Conservation (phyloP, 2,888 invertebrate genomes). For the Sminthurides aquaticus region DNA sequence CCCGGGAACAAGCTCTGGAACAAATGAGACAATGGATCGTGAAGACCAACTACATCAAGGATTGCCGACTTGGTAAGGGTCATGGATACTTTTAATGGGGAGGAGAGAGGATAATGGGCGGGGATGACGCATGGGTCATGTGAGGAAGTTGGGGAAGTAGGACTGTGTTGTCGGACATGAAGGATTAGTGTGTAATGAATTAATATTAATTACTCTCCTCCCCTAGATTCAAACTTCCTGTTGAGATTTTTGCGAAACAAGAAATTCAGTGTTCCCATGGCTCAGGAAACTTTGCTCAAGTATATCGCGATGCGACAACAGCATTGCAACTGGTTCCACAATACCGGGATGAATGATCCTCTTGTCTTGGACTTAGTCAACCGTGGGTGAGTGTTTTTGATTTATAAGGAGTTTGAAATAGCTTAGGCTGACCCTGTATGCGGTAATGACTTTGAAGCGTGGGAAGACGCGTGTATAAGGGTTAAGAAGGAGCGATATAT, state of each 20-base stretch:
- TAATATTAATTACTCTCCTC: too few species aligned
- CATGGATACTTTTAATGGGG: background rate
- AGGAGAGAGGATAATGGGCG: too few species aligned
- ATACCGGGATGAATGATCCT: conserved; percentile 63
- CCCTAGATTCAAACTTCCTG: conserved; percentile 61
- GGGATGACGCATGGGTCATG: too few species aligned
- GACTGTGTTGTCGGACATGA: too few species aligned
- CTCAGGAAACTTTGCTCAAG: conserved; percentile 68
- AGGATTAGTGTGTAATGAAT: too few species aligned
- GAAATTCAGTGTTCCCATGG: conserved; percentile 71
- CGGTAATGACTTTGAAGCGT: too few species aligned
- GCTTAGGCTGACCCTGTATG: too few species aligned
- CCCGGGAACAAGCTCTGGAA: conserved; percentile 57
- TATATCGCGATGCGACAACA: conserved; percentile 69
- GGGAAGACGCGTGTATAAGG: background rate
- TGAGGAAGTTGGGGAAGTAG: too few species aligned
- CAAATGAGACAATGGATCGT: conserved; percentile 64
- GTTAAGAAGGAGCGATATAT: too few species aligned
- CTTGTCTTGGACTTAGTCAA: conserved; percentile 64
- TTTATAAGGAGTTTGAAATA: too few species aligned
- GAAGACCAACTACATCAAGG: conserved; percentile 61
- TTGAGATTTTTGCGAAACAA: conserved; percentile 70
- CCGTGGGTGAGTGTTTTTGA: conserved; percentile 61
- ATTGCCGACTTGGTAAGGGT: conserved; percentile 58
- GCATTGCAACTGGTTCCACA: conserved; percentile 67